A percentile compares a stretch with the other conserved stretches of the same genome.
Evolutionary conservation across 23 tunicate species (phyloP).

Genomic region (Trididemnum miniatum): DNA sequence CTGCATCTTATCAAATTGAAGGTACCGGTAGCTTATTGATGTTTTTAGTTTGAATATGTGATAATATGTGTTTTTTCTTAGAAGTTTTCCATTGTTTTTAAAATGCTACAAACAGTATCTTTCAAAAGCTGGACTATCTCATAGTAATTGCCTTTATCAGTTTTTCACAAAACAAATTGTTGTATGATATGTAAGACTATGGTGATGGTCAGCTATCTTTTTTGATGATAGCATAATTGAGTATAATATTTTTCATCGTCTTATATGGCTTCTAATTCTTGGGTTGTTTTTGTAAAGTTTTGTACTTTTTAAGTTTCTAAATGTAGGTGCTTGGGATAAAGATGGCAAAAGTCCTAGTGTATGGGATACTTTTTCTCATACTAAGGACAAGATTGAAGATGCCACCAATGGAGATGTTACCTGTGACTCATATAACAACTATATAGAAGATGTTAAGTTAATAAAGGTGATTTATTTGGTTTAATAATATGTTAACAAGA

Average conservation of each 20-base stretch:
- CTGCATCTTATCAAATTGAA: conserved; percentile 95
- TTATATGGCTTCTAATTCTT: too few species aligned
- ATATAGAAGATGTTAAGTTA: conserved; percentile 59
- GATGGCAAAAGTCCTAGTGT: conserved; percentile 75
- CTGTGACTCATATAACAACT: conserved; percentile 75
- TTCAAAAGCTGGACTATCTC: not conserved
- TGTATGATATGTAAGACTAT: too few species aligned
- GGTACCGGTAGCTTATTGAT: too few species aligned
- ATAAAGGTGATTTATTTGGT: conserved; percentile 37
- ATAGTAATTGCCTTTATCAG: not conserved
- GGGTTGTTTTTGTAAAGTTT: too few species aligned
- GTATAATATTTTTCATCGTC: too few species aligned
- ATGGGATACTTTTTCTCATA: conserved; percentile 81
- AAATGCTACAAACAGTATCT: not conserved
- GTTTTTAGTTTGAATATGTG: not conserved
- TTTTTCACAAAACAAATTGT: too few species aligned
- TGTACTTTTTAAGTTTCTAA: too few species aligned
- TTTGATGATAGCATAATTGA: too few species aligned
- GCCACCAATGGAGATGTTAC: conserved; percentile 76
- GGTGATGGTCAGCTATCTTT: too few species aligned
- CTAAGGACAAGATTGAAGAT: conserved; percentile 63
- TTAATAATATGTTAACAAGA: too few species aligned
- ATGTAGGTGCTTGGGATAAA: conserved; percentile 60
- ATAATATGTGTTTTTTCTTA: not conserved
- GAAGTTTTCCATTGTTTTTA: not conserved